Base-by-base conservation (phyloP, 2,113 vertebrate genomes). In the Chaenogobius annularis region DNA sequence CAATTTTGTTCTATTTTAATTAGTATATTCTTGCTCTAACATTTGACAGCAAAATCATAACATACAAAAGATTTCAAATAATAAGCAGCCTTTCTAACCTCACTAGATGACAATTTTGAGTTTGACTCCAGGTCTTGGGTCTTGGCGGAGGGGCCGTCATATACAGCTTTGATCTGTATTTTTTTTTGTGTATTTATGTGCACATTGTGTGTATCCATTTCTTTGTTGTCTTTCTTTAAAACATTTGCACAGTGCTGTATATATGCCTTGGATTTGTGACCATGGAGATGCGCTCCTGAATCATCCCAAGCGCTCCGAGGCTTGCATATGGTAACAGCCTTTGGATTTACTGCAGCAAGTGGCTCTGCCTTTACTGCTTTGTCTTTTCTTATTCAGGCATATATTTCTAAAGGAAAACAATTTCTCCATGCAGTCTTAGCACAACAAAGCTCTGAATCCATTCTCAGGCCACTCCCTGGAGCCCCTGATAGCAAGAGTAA, bases 401-500 rank as follows among this genome's bases (percentile, higher is more conserved):
- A 37, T 63, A 10, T 43, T 11, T 63, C 35, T 26, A 61, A 61
- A 61, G 17, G 8, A n/a, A n/a, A 35, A n/a, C 20, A 12, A 10
- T 19, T 19, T 37, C 17, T n/a, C 35, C 35, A 43, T n/a, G 8
- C 50, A 8, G 61, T 72, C 31, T 40, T 23, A 13, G 19, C 54
- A 48, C 66, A 20, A 69, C 6, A 58, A 31, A 69, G 26, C 54
- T 52, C 66, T 68, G 23, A 50, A 61, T 73, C 15, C 35, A 50
- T 12, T 40, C 54, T 12, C 19, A 55, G 20, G 55, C 10, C 7
- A 11, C n/a, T 73, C 15, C n/a, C 12, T 43, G 44, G 44, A 70
- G 62, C 58, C 43, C 50, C 55, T 55, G 54, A 76, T 46, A 26
- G 68, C 48, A 63, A 68, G 55, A 54, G 54, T 54, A 55, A 65